Base-by-base conservation (phyloP, 2,888 invertebrate species). In the Drosophila neonasuta region DNA sequence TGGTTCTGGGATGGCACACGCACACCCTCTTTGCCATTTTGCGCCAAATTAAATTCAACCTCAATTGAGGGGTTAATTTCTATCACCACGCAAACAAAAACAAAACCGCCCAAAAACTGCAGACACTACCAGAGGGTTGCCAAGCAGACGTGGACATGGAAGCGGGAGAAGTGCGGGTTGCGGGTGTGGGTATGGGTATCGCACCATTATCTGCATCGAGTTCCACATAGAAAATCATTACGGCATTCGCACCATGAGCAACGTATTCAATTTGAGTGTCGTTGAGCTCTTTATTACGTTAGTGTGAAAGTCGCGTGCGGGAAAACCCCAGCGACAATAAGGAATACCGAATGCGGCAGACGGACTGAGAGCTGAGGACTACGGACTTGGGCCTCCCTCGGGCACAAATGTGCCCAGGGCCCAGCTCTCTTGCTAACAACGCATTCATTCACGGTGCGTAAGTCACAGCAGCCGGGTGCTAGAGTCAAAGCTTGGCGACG, bases 31-130 rank as follows among this genome's bases (percentile, higher is more conserved):
- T 80, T 80, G 78, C 78, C 79, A 88, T 88, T 89, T 90, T 89
- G 89, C 88, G 90, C 90, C 90, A 90, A 90, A 90, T 90, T 90
- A 90, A 90, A 89, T 90, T 89, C 90, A 90, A 90, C 90, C 90
- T 90, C 90, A 90, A 90, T 90, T 90, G 88, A 89, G 90, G 90
- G 90, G 90, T 90, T 89, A 90, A 90, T 90, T 88, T 88, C 87
- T 88, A 88, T 89, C 88, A 88, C 88, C 88, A 79, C 79, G 77
- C 81, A 80, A 87, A 87, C 86, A 79, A 85, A 84, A 86, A 81
- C 80, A 84, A 85, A 77, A 75, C 84, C 77, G 77, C 82, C 70
- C 85, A 82, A 60, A 82, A 60, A n/a, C 65, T 42, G 68, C 79
- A 74, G 77, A 71, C 67, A 34, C 51, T 46, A 13, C 62, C 9